These are phyloP conservation scores for Drosophila biarmipes DNA, from an alignment of 1,140 invertebrate species.

Conservation along the genomic window DNA sequence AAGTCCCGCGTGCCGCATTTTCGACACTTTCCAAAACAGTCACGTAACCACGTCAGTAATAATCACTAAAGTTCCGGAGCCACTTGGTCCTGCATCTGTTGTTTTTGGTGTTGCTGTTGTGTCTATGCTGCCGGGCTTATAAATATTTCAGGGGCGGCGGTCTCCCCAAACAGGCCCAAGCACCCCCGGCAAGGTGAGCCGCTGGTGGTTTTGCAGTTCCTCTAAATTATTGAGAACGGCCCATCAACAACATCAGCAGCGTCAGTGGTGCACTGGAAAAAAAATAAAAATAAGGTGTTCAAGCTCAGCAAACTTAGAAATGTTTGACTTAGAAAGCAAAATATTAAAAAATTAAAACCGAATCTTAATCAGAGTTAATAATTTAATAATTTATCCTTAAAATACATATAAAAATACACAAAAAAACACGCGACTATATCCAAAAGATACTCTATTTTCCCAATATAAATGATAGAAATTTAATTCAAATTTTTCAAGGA, in stretches of 20 bases:
- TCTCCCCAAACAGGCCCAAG: slow-evolving; percentile 47
- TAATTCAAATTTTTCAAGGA: too few species aligned
- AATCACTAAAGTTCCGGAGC: slow-evolving; percentile 82
- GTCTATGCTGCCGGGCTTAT: slow-evolving; percentile 43
- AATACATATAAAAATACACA: too few species aligned
- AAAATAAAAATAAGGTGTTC: neutral
- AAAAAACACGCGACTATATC: too few species aligned
- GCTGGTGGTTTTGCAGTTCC: slow-evolving; percentile 63
- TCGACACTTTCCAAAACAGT: slow-evolving; percentile 84
- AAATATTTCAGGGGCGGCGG: slow-evolving; percentile 68
- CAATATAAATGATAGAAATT: neutral
- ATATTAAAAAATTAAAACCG: too few species aligned
- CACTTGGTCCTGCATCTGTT: slow-evolving; percentile 37
- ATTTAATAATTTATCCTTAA: too few species aligned
- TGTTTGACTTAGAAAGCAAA: too few species aligned
- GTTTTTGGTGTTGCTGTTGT: slow-evolving; percentile 20
- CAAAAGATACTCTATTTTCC: neutral
- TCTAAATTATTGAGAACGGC: slow-evolving; percentile 76
- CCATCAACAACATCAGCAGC: slow-evolving; percentile 54
- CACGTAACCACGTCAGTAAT: slow-evolving; percentile 84
- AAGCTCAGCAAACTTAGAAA: too few species aligned
- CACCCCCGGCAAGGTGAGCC: slow-evolving; percentile 57
- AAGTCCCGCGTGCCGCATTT: slow-evolving; percentile 76
- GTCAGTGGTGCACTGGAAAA: neutral
- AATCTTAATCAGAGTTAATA: too few species aligned